A percentile compares a stretch with the other conserved stretches of the same genome.
Evolutionary conservation across 23 tunicate species (phyloP).

Genomic region (Trididemnum miniatum): DNA sequence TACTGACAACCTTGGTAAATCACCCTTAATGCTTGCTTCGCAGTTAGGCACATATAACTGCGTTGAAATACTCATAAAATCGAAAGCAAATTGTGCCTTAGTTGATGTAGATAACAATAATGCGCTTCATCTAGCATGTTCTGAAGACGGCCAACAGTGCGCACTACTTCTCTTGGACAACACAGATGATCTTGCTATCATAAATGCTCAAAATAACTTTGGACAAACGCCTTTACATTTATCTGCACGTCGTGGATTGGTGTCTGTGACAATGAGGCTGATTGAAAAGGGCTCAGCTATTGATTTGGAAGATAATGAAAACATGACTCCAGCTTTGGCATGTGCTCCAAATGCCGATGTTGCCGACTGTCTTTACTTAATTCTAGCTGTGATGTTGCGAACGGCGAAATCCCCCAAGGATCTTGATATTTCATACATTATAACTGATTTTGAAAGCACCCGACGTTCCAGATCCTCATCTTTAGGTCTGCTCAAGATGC

Average conservation of each 20-base stretch:
- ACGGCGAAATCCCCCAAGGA: neutral
- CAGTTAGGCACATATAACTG: slow-evolving; percentile 54
- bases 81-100: slow-evolving; percentile 56
- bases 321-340: slow-evolving; percentile 78
- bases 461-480: slow-evolving; percentile 11
- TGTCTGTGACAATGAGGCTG: slow-evolving; percentile 45
- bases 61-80: slow-evolving; percentile 55
- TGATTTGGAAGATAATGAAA: slow-evolving; percentile 63
- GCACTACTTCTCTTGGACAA: slow-evolving; percentile 52
- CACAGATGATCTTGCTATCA: slow-evolving; percentile 47
- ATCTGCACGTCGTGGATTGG: slow-evolving; percentile 69
- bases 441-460: slow-evolving; percentile 25
- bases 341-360: slow-evolving; percentile 86
- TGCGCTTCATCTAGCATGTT: slow-evolving; percentile 75
- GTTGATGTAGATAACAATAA: slow-evolving; percentile 80
- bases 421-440: slow-evolving; percentile 29
- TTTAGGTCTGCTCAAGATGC: neutral
- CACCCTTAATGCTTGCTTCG: slow-evolving; percentile 79
- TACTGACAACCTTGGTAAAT: slow-evolving; percentile 42
- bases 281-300: slow-evolving; percentile 52
- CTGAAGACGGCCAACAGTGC: slow-evolving; percentile 40
- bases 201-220: slow-evolving; percentile 77
- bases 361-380: slow-evolving; percentile 85
- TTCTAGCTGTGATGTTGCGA: slow-evolving; percentile 61
- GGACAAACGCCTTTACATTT: slow-evolving; percentile 85